A percentile compares a stretch with the other conserved stretches of the same genome.
These are phyloP conservation scores for Drosophila quasianomalipes DNA, from an alignment of 2,888 invertebrate species.

Conservation along the genomic window DNA sequence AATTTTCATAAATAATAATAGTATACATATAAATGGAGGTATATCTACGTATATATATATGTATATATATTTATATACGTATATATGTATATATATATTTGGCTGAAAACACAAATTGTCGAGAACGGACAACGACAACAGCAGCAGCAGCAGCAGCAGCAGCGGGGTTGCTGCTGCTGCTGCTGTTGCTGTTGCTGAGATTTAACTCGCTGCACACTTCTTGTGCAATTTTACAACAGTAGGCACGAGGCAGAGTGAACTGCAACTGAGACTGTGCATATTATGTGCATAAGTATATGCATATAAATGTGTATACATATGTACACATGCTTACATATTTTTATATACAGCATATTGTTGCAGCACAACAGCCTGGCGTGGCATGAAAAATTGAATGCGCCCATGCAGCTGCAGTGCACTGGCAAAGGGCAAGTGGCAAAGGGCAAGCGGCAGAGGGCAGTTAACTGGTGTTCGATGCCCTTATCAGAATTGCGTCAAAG, in stretches of 20 bases:
- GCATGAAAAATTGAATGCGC: constrained; percentile 80
- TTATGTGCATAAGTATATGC: constrained; percentile 25
- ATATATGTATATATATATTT: constrained; percentile 18
- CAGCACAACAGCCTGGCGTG: constrained; percentile 74
- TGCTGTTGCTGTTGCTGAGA: constrained; percentile 43
- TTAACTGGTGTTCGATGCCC: constrained; percentile 19
- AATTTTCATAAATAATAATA: constrained; percentile 70
- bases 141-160: constrained; percentile 32
- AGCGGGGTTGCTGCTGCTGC: constrained; percentile 17
- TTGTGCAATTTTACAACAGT: constrained; percentile 53
- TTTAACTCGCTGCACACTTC: constrained; percentile 58
- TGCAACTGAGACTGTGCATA: constrained; percentile 34
- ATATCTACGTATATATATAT: constrained; percentile 20
- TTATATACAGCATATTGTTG: constrained; percentile 62
- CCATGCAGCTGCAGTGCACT: constrained; percentile 19
- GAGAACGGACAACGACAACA: constrained; percentile 60
- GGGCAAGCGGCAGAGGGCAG: constrained; percentile 4
- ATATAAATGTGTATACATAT: constrained; percentile 11
- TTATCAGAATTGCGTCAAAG: constrained; percentile 38
- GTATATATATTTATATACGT: background rate
- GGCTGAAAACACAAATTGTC: constrained; percentile 71
- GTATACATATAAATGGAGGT: constrained; percentile 30
- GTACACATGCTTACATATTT: constrained; percentile 14
- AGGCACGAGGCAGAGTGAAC: constrained; percentile 37
- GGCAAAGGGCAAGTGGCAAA: constrained; percentile 4